Base-by-base conservation (phyloP, 2,113 vertebrate genomes). In the Protomyctophum bolini region DNA sequence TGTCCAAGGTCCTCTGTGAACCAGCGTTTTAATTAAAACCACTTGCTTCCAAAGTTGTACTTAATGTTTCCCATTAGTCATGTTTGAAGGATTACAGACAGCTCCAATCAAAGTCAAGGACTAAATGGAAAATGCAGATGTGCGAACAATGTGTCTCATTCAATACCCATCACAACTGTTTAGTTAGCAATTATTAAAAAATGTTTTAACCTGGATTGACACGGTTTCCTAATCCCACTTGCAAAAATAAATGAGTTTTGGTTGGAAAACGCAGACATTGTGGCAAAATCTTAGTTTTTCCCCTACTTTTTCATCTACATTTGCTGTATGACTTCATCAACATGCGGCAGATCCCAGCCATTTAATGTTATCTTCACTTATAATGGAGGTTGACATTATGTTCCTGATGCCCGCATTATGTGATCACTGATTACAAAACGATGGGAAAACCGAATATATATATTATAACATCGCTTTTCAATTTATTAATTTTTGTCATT, bases 61-160 rank as follows among this genome's bases (percentile, higher is more conserved):
- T 87, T 91, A 89, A 91, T 92, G 87, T 89, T 92, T 91, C 87
- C 88, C 86, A 90, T 92, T 92, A 91, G 90, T 91, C 88, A 90
- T 87, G 84, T 92, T 91, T 93, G 87, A 91, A 83, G 89, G 89
- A 93, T 93, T 91, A 88, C 89, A 91, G 91, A 90, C 88, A 82
- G 91, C 81, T 88, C 84, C 83, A 88, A 88, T 88, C 81, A 90
- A 91, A 90, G 85, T 91, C 87, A 85, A 78, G 90, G 86, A 91
- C 88, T 86, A 89, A 90, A 93, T 92, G 86, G 82, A 86, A 92
- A 93, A 90, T 85, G 73, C 92, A 93, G 91, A 92, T 92, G 90
- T 91, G 86, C 66, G 85, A 89, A 91, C 87, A 91, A 83, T 86
- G 72, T 45, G 49, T 73, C 74, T 81, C 75, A 74, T 91, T 91